These are phyloP conservation scores for Drosophila lowei DNA, from an alignment of 1,140 invertebrate species.

Conservation along the genomic window DNA sequence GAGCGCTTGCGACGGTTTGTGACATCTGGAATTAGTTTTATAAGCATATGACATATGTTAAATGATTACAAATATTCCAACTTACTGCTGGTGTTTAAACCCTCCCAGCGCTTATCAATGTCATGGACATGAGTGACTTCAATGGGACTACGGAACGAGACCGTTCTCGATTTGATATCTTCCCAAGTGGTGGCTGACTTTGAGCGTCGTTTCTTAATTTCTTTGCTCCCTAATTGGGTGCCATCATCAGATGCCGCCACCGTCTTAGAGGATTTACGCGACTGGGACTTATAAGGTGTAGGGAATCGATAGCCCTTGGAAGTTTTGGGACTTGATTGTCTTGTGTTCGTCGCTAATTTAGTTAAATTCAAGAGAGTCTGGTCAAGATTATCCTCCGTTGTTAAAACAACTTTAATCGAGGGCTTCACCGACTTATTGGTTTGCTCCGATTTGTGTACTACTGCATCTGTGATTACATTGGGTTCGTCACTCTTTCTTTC, in stretches of 20 bases:
- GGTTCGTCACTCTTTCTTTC: not conserved
- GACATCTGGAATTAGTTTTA: conserved; percentile 43
- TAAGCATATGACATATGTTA: too few species aligned
- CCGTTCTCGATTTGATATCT: conserved; percentile 28
- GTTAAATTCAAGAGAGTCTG: conserved; percentile 24
- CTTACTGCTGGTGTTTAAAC: conserved; percentile 37
- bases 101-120: conserved; percentile 49
- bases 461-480: not conserved
- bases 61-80: not conserved
- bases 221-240: too few species aligned
- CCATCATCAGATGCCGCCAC: not conserved
- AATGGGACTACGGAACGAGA: conserved; percentile 62
- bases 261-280: conserved; percentile 7
- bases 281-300: conserved; percentile 39
- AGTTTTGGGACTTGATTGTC: not conserved
- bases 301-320: conserved; percentile 43
- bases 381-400: conserved; percentile 12
- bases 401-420: conserved; percentile 46
- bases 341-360: not conserved
- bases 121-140: conserved; percentile 39
- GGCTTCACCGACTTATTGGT: conserved; percentile 11
- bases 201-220: conserved; percentile 41
- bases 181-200: conserved; percentile 41
- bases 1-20: conserved; percentile 68
- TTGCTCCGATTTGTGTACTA: too few species aligned